phyloP scores from a whole-genome alignment of 2,888 invertebrate genomes.

The Criorhina ranunculi region DNA sequence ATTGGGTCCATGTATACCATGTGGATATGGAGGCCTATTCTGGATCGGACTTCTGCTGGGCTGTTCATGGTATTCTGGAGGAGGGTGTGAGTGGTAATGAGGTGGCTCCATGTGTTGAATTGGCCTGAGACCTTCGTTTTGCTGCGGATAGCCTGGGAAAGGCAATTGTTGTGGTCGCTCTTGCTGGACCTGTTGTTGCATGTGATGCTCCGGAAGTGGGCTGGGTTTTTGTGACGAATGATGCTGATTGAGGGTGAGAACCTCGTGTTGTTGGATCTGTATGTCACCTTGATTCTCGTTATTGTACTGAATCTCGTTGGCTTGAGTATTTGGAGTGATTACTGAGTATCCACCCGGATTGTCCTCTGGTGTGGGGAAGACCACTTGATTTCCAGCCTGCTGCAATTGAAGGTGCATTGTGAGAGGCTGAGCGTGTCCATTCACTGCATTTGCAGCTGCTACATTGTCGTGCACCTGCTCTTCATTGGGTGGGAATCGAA shows the following conservation, averaged over 20 bases:
- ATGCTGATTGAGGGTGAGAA: slow-evolving; percentile 82
- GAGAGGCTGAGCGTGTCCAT: slow-evolving; percentile 83
- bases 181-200: slow-evolving; percentile 48
- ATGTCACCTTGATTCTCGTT: slow-evolving; percentile 73
- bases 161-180: slow-evolving; percentile 56
- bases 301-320: slow-evolving; percentile 57
- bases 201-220: slow-evolving; percentile 19
- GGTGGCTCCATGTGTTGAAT: slow-evolving; percentile 83
- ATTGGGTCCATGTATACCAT: slow-evolving; percentile 33
- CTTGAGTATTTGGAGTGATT: slow-evolving; percentile 57
- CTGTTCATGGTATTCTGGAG: slow-evolving; percentile 69
- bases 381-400: slow-evolving; percentile 81
- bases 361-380: slow-evolving; percentile 81
- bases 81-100: slow-evolving; percentile 78
- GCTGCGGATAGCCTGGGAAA: slow-evolving; percentile 80
- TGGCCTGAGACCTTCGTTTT: slow-evolving; percentile 85
- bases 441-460: slow-evolving; percentile 78
- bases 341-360: slow-evolving; percentile 51
- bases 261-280: slow-evolving; percentile 83
- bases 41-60: slow-evolving; percentile 52
- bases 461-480: slow-evolving; percentile 79
- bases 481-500: slow-evolving; percentile 82
- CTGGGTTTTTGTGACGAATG: slow-evolving; percentile 78
- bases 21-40: slow-evolving; percentile 52
- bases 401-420: slow-evolving; percentile 81